Conservation (phyloP, 37 sponge, comb jelly and placozoan species). For the Agelas oroides region DNA sequence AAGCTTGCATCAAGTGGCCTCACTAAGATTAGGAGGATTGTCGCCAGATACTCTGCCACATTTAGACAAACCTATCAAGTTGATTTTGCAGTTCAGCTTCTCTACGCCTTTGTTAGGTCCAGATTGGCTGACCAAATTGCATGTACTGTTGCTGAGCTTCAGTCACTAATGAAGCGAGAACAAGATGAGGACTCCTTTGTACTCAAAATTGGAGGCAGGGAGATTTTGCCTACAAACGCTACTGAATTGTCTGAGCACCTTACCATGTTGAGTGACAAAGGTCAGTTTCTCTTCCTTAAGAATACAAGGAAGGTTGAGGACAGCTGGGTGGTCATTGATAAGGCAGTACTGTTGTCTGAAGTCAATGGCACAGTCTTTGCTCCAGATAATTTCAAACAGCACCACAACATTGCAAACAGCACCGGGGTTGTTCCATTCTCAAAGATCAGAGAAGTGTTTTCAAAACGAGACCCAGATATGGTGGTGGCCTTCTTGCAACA, state of each 20-base stretch:
- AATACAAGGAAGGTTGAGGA: not conserved
- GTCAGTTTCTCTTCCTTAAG: conserved; percentile 2
- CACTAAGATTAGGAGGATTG: not conserved
- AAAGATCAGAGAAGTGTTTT: not conserved
- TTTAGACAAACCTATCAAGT: not conserved
- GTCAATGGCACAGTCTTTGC: not conserved
- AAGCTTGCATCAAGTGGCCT: not conserved
- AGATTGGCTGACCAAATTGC: not conserved
- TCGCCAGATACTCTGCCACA: not conserved
- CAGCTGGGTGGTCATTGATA: conserved; percentile 12
- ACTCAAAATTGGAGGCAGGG: not conserved
- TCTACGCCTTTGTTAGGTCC: conserved; percentile 5
- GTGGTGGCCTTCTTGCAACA: not conserved
- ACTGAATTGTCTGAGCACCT: not conserved
- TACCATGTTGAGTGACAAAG: not conserved
- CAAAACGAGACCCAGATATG: not conserved
- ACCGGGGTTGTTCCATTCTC: conserved; percentile 4
- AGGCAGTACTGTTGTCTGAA: not conserved
- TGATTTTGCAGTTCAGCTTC: not conserved
- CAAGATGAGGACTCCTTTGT: not conserved
- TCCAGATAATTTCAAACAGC: not conserved
- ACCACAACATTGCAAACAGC: not conserved
- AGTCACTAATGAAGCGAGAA: not conserved
- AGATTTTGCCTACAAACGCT: not conserved
- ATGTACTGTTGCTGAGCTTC: not conserved